Conservation (phyloP, 2,113 vertebrate genomes). For the Seriola quinqueradiata region DNA sequence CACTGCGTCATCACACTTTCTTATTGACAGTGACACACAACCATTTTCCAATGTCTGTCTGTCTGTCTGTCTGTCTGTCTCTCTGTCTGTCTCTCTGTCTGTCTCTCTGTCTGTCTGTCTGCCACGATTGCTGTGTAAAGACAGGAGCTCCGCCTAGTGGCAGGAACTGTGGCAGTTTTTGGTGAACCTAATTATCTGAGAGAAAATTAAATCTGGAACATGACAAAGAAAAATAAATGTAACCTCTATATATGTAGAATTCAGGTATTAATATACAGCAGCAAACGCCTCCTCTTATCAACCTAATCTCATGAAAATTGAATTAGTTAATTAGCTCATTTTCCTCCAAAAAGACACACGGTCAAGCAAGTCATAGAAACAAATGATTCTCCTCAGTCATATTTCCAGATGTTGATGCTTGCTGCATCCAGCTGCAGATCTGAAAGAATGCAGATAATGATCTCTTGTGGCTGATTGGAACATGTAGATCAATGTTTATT, state of each 20-base stretch:
- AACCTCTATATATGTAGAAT: background rate
- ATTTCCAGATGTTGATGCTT: background rate
- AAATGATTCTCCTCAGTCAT: background rate
- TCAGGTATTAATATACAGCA: background rate
- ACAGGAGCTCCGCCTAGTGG: conserved; percentile 32
- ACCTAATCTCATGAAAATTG: background rate
- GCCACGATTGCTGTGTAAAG: background rate
- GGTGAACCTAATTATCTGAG: background rate
- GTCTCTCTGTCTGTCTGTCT: conserved; percentile 8
- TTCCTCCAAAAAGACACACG: background rate
- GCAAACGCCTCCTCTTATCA: background rate
- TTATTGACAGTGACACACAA: background rate
- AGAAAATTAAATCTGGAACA: background rate
- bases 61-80: background rate
- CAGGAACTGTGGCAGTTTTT: background rate
- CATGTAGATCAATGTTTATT: background rate
- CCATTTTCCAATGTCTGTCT: background rate
- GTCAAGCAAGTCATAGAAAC: too few species aligned
- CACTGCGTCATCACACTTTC: conserved; percentile 25
- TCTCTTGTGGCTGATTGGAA: background rate
- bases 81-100: conserved; percentile 4
- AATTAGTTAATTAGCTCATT: background rate
- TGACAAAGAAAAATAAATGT: background rate
- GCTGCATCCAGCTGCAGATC: too few species aligned
- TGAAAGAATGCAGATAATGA: background rate